Conservation (phyloP, 2,888 invertebrate species). For the Lissocephala sabroskyi region DNA sequence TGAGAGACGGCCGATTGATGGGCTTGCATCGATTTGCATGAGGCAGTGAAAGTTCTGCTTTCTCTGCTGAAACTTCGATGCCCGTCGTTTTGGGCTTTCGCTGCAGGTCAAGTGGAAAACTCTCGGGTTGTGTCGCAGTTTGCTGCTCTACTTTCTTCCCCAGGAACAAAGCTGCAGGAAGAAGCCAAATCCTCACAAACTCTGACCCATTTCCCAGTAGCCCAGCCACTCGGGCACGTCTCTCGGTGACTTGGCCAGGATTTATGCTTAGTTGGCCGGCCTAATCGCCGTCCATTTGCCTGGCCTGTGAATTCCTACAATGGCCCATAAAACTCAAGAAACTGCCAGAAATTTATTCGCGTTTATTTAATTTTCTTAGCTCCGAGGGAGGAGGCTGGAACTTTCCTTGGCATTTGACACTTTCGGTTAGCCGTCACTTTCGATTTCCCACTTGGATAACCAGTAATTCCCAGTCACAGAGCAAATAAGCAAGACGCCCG, state of each 20-base stretch:
- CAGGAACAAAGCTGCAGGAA: no score
- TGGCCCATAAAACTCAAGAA: conserved; percentile 10
- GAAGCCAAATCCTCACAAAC: background rate
- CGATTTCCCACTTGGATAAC: conserved; percentile 13
- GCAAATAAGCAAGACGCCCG: conserved; percentile 1
- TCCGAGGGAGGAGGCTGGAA: background rate
- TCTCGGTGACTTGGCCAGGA: background rate
- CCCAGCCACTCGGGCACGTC: conserved; percentile 9
- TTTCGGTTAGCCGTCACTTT: conserved; percentile 9
- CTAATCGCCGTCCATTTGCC: background rate
- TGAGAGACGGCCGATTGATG: no score
- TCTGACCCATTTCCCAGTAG: conserved; percentile 10
- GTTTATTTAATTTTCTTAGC: conserved; percentile 17
- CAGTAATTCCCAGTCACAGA: background rate
- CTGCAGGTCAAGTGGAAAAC: conserved; percentile 31
- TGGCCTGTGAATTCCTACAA: background rate
- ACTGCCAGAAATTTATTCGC: conserved; percentile 10
- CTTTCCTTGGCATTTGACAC: background rate
- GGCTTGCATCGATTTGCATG: no score
- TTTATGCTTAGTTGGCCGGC: conserved; percentile 2
- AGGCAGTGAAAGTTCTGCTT: no score
- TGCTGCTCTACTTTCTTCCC: background rate
- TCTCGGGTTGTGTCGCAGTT: no score
- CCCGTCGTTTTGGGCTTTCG: background rate
- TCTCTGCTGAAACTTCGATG: background rate